Evolutionary conservation across 2,113 vertebrate genomes (phyloP), one percentile per base, ranked within the genome.

Genomic region (Otis tarda): DNA sequence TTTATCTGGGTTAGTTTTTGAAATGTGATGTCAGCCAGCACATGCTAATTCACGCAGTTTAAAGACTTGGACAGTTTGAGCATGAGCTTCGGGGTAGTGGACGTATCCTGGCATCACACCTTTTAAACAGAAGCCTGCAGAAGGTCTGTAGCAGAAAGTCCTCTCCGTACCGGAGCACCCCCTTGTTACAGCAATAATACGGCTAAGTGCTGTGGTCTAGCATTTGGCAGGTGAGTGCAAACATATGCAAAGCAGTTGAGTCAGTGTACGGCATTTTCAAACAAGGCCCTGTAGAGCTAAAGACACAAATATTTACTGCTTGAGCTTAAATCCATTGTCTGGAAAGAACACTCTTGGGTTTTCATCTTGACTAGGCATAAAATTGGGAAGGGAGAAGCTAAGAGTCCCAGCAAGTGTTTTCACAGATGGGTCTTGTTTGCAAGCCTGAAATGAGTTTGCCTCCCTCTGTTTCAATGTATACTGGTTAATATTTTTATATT

Each of bases 121-220:
- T 85, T 82, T 85, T 37, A 41, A 68, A 27, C 30, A 30, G 21
- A 75, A 30, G 12, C 17, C 31, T 49, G 6, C 10, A 14, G 60
- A 55, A 86, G 13, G 13, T 37, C 43, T 57, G 64, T 67, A 61
- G 47, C 50, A 57, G 56, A 59, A 70, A 39, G 23, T 59, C 71
- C 6, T 49, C 60, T 21, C 15, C 1, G 22, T 45, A 45, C 50
- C 2, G 0, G 1, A 50, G n/a, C 35, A 25, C 9, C 14, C 12
- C 12, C 10, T 74, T 27, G 27, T 37, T 31, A 16, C 12, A 70
- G 70, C 45, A 52, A 3, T 55, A 12, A 9, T 24, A 19, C 5
- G 22, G 7, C 24, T 7, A 35, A 63, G 49, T 49, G 50, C 43
- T 12, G 2, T 31, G 68, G 50, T 74, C 31, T 41, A 41, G 12